These are phyloP conservation scores for Brachyhypopomus gauderio DNA, from an alignment of 2,113 vertebrate species.

Conservation along the genomic window DNA sequence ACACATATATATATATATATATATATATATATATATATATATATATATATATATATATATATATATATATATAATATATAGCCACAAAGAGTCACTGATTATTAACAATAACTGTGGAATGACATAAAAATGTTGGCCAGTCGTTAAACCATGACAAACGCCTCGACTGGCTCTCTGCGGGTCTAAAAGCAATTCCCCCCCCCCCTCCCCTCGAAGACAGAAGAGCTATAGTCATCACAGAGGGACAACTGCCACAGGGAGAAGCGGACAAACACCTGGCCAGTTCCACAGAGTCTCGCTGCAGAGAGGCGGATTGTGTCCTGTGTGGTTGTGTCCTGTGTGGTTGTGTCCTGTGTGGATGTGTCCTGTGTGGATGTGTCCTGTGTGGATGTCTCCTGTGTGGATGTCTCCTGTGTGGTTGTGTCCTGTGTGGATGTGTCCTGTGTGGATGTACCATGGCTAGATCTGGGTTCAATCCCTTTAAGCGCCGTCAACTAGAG, in stretches of 20 bases:
- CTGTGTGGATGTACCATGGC: neutral
- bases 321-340: slow-evolving; percentile 4
- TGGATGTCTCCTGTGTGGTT: no score
- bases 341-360: neutral
- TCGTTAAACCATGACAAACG: neutral
- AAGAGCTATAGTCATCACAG: neutral
- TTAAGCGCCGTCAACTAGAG: slow-evolving; percentile 61
- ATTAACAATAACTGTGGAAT: neutral
- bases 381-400: slow-evolving; percentile 1
- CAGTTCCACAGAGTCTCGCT: neutral
- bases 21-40: no score
- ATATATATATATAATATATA: no score
- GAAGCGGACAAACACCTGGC: neutral
- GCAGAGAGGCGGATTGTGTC: neutral
- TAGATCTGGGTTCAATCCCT: slow-evolving; percentile 45
- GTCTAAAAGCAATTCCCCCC: neutral
- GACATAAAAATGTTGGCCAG: neutral
- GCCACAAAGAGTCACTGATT: neutral
- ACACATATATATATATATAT: no score
- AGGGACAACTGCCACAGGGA: neutral
- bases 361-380: neutral
- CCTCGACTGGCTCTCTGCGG: neutral
- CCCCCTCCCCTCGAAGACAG: neutral
- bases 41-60: no score
- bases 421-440: neutral